Percentiles rank a stretch among this genome's conserved stretches.
These are phyloP conservation scores for Drosophila trichaetosa DNA, from an alignment of 2,888 invertebrate genomes.

Conservation along the genomic window DNA sequence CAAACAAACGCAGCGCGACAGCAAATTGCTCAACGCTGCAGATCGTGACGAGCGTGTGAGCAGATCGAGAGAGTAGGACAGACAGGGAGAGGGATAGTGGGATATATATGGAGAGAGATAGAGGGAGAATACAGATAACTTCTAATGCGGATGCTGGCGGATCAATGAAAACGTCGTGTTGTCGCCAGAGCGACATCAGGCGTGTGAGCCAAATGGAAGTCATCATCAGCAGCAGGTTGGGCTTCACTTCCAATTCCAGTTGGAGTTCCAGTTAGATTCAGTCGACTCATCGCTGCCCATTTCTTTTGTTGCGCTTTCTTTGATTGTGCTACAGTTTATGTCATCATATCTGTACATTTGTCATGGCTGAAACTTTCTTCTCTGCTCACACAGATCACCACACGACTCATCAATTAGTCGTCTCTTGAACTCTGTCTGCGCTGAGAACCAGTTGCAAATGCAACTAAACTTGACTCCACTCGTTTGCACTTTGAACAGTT, in stretches of 20 bases:
- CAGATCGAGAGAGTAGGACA: conserved; percentile 16
- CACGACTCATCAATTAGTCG: conserved; percentile 63
- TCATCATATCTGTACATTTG: conserved; percentile 75
- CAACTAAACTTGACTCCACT: conserved; percentile 27
- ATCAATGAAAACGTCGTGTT: conserved; percentile 63
- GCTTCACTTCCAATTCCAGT: conserved; percentile 9
- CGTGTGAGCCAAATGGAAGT: conserved; percentile 39
- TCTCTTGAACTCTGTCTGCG: conserved; percentile 60
- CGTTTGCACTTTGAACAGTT: conserved; percentile 48
- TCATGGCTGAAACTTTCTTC: conserved; percentile 67
- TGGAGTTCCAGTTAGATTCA: conserved; percentile 54
- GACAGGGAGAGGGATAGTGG: not conserved
- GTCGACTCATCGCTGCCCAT: conserved; percentile 49
- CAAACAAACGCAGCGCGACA: conserved; percentile 61
- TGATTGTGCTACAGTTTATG: conserved; percentile 78
- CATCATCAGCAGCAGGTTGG: conserved; percentile 23
- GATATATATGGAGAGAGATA: conserved; percentile 9
- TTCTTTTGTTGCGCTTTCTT: conserved; percentile 71
- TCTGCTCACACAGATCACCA: conserved; percentile 4
- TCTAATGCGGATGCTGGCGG: conserved; percentile 42
- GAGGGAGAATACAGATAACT: conserved; percentile 38
- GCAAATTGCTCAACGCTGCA: conserved; percentile 69
- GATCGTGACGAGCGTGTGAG: conserved; percentile 63
- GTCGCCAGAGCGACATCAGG: conserved; percentile 41
- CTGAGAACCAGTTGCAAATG: conserved; percentile 61